Base-by-base conservation (phyloP, 2,113 vertebrate species). In the Neolamprologus fasciatus region DNA sequence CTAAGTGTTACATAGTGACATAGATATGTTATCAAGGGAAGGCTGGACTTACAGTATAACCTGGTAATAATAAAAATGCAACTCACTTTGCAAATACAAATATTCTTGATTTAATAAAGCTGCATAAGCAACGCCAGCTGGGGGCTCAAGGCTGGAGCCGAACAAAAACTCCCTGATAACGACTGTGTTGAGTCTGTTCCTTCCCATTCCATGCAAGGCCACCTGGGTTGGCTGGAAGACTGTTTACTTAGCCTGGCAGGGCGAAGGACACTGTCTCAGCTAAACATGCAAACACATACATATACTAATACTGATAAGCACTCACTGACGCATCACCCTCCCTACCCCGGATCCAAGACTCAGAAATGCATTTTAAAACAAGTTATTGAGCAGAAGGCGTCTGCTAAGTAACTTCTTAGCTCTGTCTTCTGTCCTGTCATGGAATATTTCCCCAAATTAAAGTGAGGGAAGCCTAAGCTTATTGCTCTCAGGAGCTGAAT, bases 311-410 rank as follows among this genome's bases (percentile, higher is more conserved):
- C 42, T 45, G 42, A 14, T 14, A 45, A 45, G 42, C 42, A 45
- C 42, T 45, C 42, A 45, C 13, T 16, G 42, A 45, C 13, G 2
- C 45, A 14, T 45, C 42, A 7, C 42, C 42, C 42, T 16, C 42
- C 13, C 42, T 45, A 16, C 33, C 33, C 33, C 33, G 8, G 33
- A 35, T 16, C 42, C 42, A 45, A 7, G 85, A 63, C 91, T 87
- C 45, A 87, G 53, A 81, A 93, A 90, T 82, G 47, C 73, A 89
- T 90, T 93, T 93, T 42, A 78, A 68, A 80, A 88, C 83, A 57
- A 83, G 28, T 73, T 76, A 84, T 53, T 85, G 82, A 94, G 76
- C 85, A 82, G 93, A 90, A 91, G 84, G 23, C 71, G 68, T 84
- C 47, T 80, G 58, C 82, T 91, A 89, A 57, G 68, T 93, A 23